Conservation (phyloP, 2,888 invertebrate species). For the Calameuta pallipes region DNA sequence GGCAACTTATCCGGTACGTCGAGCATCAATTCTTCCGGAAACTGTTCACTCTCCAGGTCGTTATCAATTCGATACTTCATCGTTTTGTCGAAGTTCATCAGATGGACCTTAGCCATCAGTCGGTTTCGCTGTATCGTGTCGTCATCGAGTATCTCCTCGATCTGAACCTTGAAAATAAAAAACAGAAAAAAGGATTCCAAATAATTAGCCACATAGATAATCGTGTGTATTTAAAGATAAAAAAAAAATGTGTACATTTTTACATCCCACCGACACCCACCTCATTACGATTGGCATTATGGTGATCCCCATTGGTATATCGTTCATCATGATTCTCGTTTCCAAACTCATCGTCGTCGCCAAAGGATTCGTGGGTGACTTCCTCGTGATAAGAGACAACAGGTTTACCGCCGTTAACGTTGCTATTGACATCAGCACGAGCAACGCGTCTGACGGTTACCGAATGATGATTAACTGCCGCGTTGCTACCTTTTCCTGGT, state of each 20-base stretch:
- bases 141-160: constrained; percentile 41
- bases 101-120: constrained; percentile 48
- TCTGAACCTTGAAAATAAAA: constrained; percentile 33
- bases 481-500: constrained; percentile 61
- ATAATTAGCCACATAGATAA: neutral
- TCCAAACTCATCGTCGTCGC: constrained; percentile 53
- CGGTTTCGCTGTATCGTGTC: constrained; percentile 47
- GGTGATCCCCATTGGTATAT: constrained; percentile 44
- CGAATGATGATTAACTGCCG: constrained; percentile 56
- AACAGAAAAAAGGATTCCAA: neutral
- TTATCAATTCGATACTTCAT: constrained; percentile 65
- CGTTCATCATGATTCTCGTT: constrained; percentile 46
- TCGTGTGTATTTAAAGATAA: constrained; percentile 1
- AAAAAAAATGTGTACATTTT: constrained; percentile 21
- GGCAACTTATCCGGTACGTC: constrained; percentile 59
- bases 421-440: constrained; percentile 61
- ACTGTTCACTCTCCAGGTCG: constrained; percentile 66
- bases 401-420: constrained; percentile 62
- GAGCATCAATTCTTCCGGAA: constrained; percentile 57
- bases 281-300: constrained; percentile 28
- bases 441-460: constrained; percentile 60
- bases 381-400: constrained; percentile 62
- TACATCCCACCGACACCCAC: constrained; percentile 18
- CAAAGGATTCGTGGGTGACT: constrained; percentile 58
- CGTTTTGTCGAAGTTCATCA: constrained; percentile 61